These are phyloP conservation scores for Choloepus didactylus DNA, from an alignment of 2,797 vertebrate species.

Conservation along the genomic window DNA sequence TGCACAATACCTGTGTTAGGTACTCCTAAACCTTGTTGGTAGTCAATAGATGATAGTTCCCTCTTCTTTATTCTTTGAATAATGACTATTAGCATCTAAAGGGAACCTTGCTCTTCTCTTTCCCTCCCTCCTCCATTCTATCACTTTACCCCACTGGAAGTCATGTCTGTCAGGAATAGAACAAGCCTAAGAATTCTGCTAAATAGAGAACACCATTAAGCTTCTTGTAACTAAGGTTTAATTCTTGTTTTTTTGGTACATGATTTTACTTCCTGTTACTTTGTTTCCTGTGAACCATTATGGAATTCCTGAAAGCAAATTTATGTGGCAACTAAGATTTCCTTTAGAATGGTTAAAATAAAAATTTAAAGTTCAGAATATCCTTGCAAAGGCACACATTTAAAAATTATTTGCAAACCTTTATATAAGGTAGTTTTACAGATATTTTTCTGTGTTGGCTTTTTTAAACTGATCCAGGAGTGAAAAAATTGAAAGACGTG, in stretches of 20 bases:
- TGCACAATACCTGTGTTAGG: not conserved
- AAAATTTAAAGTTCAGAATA: slow-evolving; percentile 40
- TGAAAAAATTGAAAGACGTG: slow-evolving; percentile 94
- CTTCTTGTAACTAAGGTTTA: slow-evolving; percentile 16
- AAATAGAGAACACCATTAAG: not conserved
- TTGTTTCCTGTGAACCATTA: not conserved
- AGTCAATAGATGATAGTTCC: not conserved
- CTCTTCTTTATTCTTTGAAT: not conserved
- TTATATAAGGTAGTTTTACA: not conserved
- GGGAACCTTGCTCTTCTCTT: not conserved
- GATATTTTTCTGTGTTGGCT: slow-evolving; percentile 12
- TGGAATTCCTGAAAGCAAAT: slow-evolving; percentile 26
- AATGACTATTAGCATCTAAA: not conserved
- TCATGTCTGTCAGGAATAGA: not conserved
- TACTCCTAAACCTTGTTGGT: too few relatives aligned
- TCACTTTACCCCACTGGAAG: too few relatives aligned
- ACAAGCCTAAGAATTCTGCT: not conserved
- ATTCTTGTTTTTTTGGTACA: not conserved
- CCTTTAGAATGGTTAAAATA: slow-evolving; percentile 40
- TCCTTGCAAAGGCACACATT: slow-evolving; percentile 16
- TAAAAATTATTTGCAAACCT: slow-evolving; percentile 44
- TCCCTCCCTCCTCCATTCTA: too few relatives aligned
- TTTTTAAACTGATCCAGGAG: slow-evolving; percentile 87
- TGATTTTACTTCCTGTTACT: slow-evolving; percentile 16
- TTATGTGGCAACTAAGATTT: slow-evolving; percentile 2